Base-by-base conservation (phyloP, 2,113 vertebrate species). In the Deroptyus accipitrinus region DNA sequence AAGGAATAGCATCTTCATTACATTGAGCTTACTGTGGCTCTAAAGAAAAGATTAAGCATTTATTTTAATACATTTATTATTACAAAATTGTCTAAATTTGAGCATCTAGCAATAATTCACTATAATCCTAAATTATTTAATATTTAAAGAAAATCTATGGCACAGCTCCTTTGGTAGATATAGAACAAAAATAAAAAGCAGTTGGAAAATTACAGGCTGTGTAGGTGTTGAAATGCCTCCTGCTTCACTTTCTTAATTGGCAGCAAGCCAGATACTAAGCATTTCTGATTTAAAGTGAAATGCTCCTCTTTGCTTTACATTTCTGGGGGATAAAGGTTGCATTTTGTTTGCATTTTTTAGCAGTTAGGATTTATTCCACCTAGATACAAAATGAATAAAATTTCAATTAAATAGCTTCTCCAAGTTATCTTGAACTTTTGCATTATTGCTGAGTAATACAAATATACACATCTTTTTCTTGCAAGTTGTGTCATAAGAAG, bases 171-270 rank as follows among this genome's bases (percentile, higher is more conserved):
- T 90, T 87, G 66, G 84, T 92, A 86, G 93, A 93, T 94, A 92
- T 37, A 90, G 69, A 93, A 91, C 63, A 94, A 92, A 94, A 94
- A 91, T 95, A 77, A 59, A n/a, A 59, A 59, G 55, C 79, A 93
- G 94, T 95, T 96, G 96, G 93, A 97, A 97, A 97, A 97, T 97
- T 97, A 96, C 96, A 94, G 95, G 88, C 91, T 97, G 85, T 94
- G 96, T 97, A 96, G 96, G 97, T 96, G 97, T 95, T 94, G 92
- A 94, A 96, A 94, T 90, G 91, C 91, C 96, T 96, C 74, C 91
- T 90, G 92, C 87, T 96, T 92, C 94, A 68, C 67, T 96, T 94
- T 95, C 80, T 94, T 92, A 94, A 84, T 76, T 94, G 96, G 93
- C 93, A 93, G 93, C 48, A 76, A 92, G 87, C 94, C 97, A 97